Evolutionary conservation across 2,797 vertebrate genomes (phyloP), one percentile per base, ranked within the genome.

Genomic region (Hipposideros larvatus): DNA sequence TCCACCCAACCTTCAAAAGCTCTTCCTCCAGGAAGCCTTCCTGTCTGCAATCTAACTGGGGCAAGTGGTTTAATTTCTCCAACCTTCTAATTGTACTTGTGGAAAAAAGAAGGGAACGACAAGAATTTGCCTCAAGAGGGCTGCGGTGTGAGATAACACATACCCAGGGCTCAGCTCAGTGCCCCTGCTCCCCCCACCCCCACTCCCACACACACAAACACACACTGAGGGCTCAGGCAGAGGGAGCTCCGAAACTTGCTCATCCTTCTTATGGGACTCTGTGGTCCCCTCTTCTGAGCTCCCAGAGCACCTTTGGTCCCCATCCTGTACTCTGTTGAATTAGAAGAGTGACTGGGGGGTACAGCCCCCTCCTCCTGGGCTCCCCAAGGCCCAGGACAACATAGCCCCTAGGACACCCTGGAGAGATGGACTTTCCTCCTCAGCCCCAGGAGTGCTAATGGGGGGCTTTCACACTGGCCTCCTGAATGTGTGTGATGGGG

Each of bases 21-120:
- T 4, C 5, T 48, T 86, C 43, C 46, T 88, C 70, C 75, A 18
- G 14, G 37, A 92, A 91, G 63, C 2, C 65, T 87, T 93, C 68
- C 78, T 73, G 46, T 59, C 53, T 75, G 15, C 18, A 8, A 31
- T 91, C 26, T 68, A 82, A 85, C 1, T 26, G 41, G 93, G 70
- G 31, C 73, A 83, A 15, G 19, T 55, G 46, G 15, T 55, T 75
- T 55, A 37, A 87, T 31, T 37, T 91, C 75, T 77, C 7, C 57
- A 82, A 57, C 37, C 28, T 87, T 65, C 70, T 48, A 28, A 24
- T 48, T 2, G 14, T 28, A 66, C 19, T 24, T 70, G 41, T 73
- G 91, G 41, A 19, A 63, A 41, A 51, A 46, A 26, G 2, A 31
- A 91, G n/a, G 11, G 63, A 90, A 65, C 5, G 2, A 63, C 4